These are phyloP conservation scores for Aelia acuminata DNA, from an alignment of 2,888 invertebrate genomes.

Conservation along the genomic window DNA sequence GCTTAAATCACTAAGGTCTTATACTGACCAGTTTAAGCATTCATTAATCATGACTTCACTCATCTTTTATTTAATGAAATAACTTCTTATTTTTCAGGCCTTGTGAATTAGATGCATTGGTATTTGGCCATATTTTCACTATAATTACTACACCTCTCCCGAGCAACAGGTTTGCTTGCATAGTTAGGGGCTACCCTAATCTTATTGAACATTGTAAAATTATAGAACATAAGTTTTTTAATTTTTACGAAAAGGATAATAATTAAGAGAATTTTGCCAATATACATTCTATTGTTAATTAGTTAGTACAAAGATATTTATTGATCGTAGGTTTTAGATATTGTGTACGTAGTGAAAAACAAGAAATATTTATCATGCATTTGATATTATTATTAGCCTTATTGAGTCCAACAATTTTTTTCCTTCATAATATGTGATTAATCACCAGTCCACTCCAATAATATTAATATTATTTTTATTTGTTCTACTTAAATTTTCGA, in stretches of 20 bases:
- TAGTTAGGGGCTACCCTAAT: constrained; percentile 81
- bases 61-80: constrained; percentile 50
- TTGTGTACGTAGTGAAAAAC: background rate
- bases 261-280: background rate
- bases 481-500: background rate
- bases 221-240: constrained; percentile 84
- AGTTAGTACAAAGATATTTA: constrained; percentile 45
- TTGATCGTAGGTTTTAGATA: constrained; percentile 14
- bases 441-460: background rate
- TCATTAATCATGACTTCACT: too few relatives aligned
- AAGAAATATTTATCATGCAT: background rate
- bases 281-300: constrained; percentile 34
- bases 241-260: constrained; percentile 53
- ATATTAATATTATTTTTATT: background rate
- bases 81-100: constrained; percentile 76
- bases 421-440: background rate
- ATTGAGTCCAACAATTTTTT: background rate
- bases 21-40: too few relatives aligned
- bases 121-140: constrained; percentile 97
- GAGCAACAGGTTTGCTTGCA: constrained; percentile 84
- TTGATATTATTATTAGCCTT: background rate
- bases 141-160: constrained; percentile 92
- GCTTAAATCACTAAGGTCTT: too few relatives aligned
- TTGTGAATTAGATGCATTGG: constrained; percentile 94
- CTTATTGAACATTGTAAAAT: constrained; percentile 86